These are phyloP conservation scores for Pelodiscus sinensis DNA, from an alignment of 2,113 vertebrate genomes.

Conservation along the genomic window DNA sequence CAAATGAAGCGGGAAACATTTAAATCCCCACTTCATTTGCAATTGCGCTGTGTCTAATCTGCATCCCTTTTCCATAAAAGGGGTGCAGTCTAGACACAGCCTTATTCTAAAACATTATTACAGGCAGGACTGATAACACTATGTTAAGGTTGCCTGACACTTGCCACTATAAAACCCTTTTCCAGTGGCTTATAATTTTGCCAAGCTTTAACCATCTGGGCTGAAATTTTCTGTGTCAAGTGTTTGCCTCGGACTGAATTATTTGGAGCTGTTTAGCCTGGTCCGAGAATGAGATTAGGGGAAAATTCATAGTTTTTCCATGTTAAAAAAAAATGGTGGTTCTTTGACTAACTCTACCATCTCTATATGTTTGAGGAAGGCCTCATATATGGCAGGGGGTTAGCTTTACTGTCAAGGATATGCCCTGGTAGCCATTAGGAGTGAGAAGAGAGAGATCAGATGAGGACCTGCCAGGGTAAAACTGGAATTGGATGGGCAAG, in stretches of 20 bases:
- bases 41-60: too few species aligned
- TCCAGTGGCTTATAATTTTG: not conserved
- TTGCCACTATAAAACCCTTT: not conserved
- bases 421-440: not conserved
- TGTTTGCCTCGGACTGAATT: not conserved
- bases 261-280: not conserved
- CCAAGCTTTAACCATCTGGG: not conserved
- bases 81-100: too few species aligned
- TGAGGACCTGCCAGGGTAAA: not conserved
- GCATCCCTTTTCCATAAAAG: too few species aligned
- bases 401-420: not conserved
- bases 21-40: too few species aligned
- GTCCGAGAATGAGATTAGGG: not conserved
- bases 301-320: not conserved
- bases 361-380: not conserved
- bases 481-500: not conserved
- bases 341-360: not conserved
- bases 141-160: not conserved
- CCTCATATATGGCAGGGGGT: not conserved
- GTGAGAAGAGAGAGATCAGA: not conserved
- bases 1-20: too few species aligned
- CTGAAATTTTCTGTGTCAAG: not conserved
- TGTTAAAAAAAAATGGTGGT: not conserved
- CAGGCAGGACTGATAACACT: not conserved
- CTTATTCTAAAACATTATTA: rapidly evolving